phyloP scores from a whole-genome alignment of 2,888 invertebrate genomes.

The Ceratothoa steindachneri region DNA sequence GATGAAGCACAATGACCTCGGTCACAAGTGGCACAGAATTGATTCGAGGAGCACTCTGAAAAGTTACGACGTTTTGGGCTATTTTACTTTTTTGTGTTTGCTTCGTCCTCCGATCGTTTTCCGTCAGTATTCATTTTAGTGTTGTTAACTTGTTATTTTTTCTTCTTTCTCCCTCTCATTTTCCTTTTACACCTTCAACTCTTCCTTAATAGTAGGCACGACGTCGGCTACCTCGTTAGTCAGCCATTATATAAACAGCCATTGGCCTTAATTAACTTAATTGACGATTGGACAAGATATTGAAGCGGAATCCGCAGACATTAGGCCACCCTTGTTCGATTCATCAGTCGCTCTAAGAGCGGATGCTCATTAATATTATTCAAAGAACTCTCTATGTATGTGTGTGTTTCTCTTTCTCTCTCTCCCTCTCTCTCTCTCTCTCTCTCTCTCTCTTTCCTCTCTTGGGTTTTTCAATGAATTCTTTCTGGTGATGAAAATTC shows the following conservation, averaged over 20 bases:
- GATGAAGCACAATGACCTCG: no score
- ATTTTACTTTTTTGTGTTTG: no score
- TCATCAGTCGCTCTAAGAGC: background rate
- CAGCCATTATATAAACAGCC: background rate
- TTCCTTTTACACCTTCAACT: background rate
- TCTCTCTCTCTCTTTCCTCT: background rate
- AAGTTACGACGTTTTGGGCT: no score
- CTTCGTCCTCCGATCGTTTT: no score
- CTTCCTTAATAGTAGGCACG: background rate
- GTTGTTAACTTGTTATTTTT: no score
- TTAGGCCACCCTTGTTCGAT: background rate
- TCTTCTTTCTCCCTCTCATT: background rate
- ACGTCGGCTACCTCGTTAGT: background rate
- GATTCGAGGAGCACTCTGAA: no score
- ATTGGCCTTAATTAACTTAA: background rate
- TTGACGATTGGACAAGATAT: background rate
- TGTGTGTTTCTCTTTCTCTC: slow-evolving; percentile 12
- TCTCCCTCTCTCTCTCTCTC: slow-evolving; percentile 1
- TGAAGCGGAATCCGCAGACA: background rate
- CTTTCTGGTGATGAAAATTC: no score
- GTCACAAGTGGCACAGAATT: no score
- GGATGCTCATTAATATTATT: background rate
- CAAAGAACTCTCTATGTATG: background rate
- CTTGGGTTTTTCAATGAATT: no score
- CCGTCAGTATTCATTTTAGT: no score